Evolutionary conservation across 2,888 invertebrate genomes (phyloP).

Genomic region (Boloria euphrosyne): DNA sequence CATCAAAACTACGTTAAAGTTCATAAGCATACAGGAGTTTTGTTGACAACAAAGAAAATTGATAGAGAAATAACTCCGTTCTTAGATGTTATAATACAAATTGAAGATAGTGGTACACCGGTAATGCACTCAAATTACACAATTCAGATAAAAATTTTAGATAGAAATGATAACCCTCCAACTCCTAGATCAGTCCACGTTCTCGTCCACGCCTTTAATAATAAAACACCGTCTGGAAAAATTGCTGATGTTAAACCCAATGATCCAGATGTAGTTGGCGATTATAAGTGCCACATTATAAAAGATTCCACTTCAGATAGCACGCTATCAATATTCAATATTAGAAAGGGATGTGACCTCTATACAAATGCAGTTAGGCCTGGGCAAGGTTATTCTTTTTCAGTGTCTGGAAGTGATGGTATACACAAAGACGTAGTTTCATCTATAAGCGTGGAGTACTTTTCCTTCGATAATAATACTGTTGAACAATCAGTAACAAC

Average conservation of each 20-base stretch:
- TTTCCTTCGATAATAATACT: constrained; percentile 90
- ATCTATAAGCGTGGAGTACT: constrained; percentile 91
- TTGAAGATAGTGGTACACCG: constrained; percentile 93
- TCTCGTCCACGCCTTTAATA: constrained; percentile 89
- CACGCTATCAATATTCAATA: constrained; percentile 84
- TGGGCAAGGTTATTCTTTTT: constrained; percentile 88
- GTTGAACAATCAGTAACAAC: constrained; percentile 92
- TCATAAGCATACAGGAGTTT: constrained; percentile 89
- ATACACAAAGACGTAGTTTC: constrained; percentile 93
- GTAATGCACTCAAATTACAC: constrained; percentile 91
- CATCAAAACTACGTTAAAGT: constrained; percentile 89
- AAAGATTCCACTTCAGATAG: constrained; percentile 84
- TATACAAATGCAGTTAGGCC: constrained; percentile 88
- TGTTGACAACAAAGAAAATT: constrained; percentile 89
- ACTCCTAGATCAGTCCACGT: constrained; percentile 91
- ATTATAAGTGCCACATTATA: constrained; percentile 92
- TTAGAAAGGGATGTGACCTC: constrained; percentile 90
- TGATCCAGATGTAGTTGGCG: constrained; percentile 94
- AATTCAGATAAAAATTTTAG: constrained; percentile 88
- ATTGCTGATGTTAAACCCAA: constrained; percentile 96
- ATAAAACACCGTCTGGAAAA: constrained; percentile 88
- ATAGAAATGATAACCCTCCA: constrained; percentile 96
- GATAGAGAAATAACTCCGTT: constrained; percentile 91
- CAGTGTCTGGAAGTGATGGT: constrained; percentile 94
- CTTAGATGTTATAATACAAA: constrained; percentile 89